Evolutionary conservation across 2,888 invertebrate species (phyloP).

Genomic region (Neuroscelio doddi): DNA sequence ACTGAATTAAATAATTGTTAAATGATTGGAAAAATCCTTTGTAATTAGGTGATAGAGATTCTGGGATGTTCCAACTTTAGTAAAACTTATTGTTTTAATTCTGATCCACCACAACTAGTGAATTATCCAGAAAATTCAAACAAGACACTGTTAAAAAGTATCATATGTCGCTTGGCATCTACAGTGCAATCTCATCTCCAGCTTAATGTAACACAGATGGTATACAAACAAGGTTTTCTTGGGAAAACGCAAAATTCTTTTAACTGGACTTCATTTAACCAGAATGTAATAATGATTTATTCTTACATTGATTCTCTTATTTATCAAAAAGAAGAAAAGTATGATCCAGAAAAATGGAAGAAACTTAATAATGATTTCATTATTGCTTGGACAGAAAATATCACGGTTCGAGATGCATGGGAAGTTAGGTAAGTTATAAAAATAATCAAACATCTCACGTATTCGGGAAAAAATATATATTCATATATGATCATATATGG

Average conservation of each 20-base stretch:
- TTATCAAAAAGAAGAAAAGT: constrained; percentile 49
- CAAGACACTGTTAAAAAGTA: constrained; percentile 55
- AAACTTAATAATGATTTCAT: constrained; percentile 50
- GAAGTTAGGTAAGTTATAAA: constrained; percentile 57
- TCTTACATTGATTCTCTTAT: constrained; percentile 57
- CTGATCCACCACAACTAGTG: constrained; percentile 51
- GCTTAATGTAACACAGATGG: constrained; percentile 50
- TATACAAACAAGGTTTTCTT: constrained; percentile 29
- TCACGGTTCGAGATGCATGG: constrained; percentile 51
- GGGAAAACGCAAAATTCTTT: constrained; percentile 41
- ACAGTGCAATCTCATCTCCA: constrained; percentile 54
- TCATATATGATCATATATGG: too few species aligned
- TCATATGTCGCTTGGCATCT: constrained; percentile 59
- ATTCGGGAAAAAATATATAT: too few species aligned
- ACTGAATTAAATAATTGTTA: constrained; percentile 7
- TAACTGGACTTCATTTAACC: constrained; percentile 64
- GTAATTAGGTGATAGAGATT: constrained; percentile 56
- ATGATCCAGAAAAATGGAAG: constrained; percentile 42
- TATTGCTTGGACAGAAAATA: constrained; percentile 54
- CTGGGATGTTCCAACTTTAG: constrained; percentile 63
- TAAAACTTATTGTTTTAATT: constrained; percentile 52
- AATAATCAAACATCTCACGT: not conserved
- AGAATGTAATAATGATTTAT: constrained; percentile 57
- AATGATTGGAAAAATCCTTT: not conserved
- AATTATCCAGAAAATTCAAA: constrained; percentile 62